Conservation (phyloP, 2,113 vertebrate species). For the Pterophyllum scalare region DNA sequence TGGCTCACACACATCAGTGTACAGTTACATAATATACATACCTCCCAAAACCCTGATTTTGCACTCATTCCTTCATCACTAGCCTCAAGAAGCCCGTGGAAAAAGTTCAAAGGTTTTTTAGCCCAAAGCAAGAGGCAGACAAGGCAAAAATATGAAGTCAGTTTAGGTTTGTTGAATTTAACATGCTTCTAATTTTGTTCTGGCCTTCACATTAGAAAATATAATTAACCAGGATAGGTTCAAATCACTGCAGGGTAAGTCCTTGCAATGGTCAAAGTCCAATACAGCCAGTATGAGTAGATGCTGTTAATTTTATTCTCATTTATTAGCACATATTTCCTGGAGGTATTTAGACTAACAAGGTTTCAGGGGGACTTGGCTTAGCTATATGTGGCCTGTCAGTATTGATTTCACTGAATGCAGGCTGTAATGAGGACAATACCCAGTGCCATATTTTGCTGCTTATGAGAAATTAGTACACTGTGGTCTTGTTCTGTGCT, state of each 20-base stretch:
- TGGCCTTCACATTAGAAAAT: conserved; percentile 64
- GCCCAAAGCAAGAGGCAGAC: conserved; percentile 40
- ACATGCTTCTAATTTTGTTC: conserved; percentile 69
- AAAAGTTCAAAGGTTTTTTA: conserved; percentile 66
- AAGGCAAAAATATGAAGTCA: conserved; percentile 52
- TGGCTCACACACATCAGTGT: not conserved
- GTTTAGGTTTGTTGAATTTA: conserved; percentile 54
- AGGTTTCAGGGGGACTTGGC: conserved; percentile 70
- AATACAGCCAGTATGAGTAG: conserved; percentile 56
- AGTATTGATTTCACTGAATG: conserved; percentile 77
- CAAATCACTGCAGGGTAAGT: conserved; percentile 76
- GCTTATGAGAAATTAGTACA: conserved; percentile 69
- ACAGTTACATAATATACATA: conserved; percentile 9
- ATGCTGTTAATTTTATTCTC: conserved; percentile 78
- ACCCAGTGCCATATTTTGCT: conserved; percentile 55
- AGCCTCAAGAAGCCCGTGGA: conserved; percentile 66
- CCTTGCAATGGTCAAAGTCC: conserved; percentile 63
- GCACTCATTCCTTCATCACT: conserved; percentile 37
- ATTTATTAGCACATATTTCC: conserved; percentile 82
- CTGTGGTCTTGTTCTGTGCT: conserved; percentile 46
- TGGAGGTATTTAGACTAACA: conserved; percentile 80
- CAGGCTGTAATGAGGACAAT: conserved; percentile 69
- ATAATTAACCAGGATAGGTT: conserved; percentile 72
- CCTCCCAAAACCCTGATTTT: conserved; percentile 12
- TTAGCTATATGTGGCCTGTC: conserved; percentile 77